Conservation (phyloP, 2,797 vertebrate species). For the Heliangelus exortis region DNA sequence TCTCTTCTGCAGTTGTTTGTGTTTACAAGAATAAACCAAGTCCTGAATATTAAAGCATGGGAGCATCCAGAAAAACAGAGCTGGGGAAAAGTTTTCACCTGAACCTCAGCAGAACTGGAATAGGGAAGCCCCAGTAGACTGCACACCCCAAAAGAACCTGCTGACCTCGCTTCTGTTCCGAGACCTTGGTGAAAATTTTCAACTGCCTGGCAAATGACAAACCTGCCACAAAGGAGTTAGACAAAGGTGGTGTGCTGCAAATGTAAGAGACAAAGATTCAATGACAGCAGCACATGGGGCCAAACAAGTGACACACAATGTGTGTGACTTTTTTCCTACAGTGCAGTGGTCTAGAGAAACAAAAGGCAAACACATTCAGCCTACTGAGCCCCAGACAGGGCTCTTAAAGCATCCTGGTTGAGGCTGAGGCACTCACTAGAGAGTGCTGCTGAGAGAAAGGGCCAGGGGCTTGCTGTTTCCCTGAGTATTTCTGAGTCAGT, state of each 20-base stretch:
- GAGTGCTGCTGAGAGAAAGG: background rate
- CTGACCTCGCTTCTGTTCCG: background rate
- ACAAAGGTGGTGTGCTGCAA: background rate
- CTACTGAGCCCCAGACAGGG: background rate
- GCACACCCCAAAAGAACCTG: background rate
- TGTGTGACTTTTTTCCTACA: background rate
- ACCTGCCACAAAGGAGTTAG: background rate
- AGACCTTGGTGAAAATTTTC: background rate
- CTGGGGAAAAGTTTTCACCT: background rate
- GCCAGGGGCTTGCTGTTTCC: background rate
- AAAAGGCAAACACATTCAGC: background rate
- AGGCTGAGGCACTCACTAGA: background rate
- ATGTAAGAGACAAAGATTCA: background rate
- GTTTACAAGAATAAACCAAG: constrained; percentile 34
- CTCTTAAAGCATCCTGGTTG: background rate
- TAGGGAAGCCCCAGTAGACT: background rate
- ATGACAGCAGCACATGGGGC: background rate
- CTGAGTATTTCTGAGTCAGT: background rate
- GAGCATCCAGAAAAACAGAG: background rate
- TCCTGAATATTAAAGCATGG: constrained; percentile 16
- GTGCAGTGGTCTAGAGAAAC: background rate
- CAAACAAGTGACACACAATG: rapidly evolving
- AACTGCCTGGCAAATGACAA: background rate
- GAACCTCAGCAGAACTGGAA: background rate
- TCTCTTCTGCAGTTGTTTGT: constrained; percentile 37